A percentile compares a stretch with the other conserved stretches of the same genome.
Conservation (phyloP, 64 coral and sea anemone genomes). For the Pocillopora damicornis region DNA sequence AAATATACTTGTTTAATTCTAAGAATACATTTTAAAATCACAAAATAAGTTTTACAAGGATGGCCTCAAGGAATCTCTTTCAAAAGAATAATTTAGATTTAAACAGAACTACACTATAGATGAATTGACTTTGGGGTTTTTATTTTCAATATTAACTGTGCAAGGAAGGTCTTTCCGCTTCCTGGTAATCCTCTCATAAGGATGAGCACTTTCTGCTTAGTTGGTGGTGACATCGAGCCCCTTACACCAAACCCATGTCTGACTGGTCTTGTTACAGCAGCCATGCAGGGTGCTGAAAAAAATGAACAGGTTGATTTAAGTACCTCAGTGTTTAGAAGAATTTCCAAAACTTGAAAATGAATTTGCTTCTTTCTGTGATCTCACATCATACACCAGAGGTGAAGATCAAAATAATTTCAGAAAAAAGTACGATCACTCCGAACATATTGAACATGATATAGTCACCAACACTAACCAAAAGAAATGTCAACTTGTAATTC, state of each 20-base stretch:
- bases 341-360: neutral
- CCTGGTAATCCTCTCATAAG: conserved; percentile 91
- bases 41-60: too few relatives aligned
- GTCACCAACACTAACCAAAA: too few relatives aligned
- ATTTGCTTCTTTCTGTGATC: neutral
- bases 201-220: conserved; percentile 55
- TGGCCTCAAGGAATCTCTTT: neutral
- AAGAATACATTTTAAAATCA: too few relatives aligned
- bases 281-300: neutral
- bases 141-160: conserved; percentile 37
- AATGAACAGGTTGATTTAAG: neutral
- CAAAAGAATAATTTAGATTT: neutral
- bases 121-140: too few relatives aligned
- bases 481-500: too few relatives aligned
- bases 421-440: too few relatives aligned
- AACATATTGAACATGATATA: too few relatives aligned
- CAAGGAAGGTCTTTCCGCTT: conserved; percentile 88
- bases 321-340: too few relatives aligned
- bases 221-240: neutral
- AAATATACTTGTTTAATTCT: neutral
- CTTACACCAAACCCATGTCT: neutral
- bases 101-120: neutral
- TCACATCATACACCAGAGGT: too few relatives aligned
- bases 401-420: too few relatives aligned
- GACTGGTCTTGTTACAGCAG: neutral